Base-by-base conservation (phyloP, 2,888 invertebrate species). In the Phymatocera aterrima region DNA sequence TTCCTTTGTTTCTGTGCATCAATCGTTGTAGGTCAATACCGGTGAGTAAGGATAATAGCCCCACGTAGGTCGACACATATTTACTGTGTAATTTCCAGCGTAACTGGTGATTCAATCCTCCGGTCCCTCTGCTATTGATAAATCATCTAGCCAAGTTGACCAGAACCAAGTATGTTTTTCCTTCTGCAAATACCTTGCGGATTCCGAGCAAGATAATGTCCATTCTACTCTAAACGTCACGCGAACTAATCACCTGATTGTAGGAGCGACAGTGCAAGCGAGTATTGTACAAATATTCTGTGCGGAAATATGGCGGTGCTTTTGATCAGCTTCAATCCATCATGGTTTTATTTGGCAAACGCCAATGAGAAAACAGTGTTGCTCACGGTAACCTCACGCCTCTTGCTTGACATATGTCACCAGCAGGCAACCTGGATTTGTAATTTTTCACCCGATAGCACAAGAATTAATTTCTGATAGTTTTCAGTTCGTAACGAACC, bases 61-160 rank as follows among this genome's bases (percentile, higher is more conserved):
- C 48, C n/a, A n/a, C n/a, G n/a, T 48, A 21, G 43, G 21, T 34
- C 51, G 72, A 72, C 72, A 51, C 51, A 72, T 72, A 72, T 72
- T 72, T 72, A 48, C 72, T 6, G 31, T 18, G 72, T 48, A 48
- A 72, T 72, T 72, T 72, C n/a, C 51, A 51, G 21, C 72, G 51
- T 65, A n/a, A 65, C 5, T 65, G 37, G 68, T 68, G 68, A 68
- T 46, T 46, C 28, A 43, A 68, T 21, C 64, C 51, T 21, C 21
- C 65, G 1, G 43, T 24, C 4, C 43, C 68, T 28, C 15, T 46
- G 43, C 68, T 46, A 68, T 68, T 43, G 43, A 68, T 68, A 40
- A 68, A 68, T 68, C 68, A 68, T 43, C 43, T 68, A 28, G 12
- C 46, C 43, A 68, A 46, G 43, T 68, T 68, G 43, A 68, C 68